Evolutionary conservation across 2,113 vertebrate genomes (phyloP), one percentile per base, ranked within the genome.

Genomic region (Empidonax traillii): DNA sequence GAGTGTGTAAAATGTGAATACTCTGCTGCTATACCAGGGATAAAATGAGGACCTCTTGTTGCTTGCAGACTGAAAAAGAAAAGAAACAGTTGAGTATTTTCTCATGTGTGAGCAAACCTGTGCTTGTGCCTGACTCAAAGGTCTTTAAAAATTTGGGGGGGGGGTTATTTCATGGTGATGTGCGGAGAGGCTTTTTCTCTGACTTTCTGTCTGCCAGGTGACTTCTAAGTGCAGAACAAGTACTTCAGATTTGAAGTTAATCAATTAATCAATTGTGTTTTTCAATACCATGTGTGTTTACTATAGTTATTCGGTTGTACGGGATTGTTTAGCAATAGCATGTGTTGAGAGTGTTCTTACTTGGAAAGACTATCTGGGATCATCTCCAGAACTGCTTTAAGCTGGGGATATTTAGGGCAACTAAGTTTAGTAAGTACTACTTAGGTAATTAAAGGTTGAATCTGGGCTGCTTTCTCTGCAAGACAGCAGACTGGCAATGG

Each of bases 361-460:
- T 85, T 89, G 82, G 73, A 85, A 93, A 77, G 61, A 43, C 83
- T 87, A 78, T 89, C 73, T 91, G 56, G 72, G 85, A 88, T 96
- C 53, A 61, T 84, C 87, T 88, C 75, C 47, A 43, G 76, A 88
- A 80, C 90, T 85, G 67, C 93, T 95, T 94, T 97, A 97, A 96
- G 95, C 94, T 96, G 77, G 87, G 89, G 86, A 92, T 91, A 95
- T 90, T 93, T 68, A 91, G 93, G 80, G 89, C 72, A 87, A 59
- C 66, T 95, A 81, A 91, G 85, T 93, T 95, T 97, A 93, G 90
- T 76, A 89, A 96, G 87, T 86, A 79, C 76, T 96, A 59, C 89
- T 93, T 84, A 94, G 83, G 90, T 97, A 94, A 94, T 33, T 85
- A 89, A 94, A 89, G 85, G 74, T 82, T 79, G 41, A 66, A 89